Base-by-base conservation (phyloP, 1,140 invertebrate species). In the Dendrolimus punctatus region DNA sequence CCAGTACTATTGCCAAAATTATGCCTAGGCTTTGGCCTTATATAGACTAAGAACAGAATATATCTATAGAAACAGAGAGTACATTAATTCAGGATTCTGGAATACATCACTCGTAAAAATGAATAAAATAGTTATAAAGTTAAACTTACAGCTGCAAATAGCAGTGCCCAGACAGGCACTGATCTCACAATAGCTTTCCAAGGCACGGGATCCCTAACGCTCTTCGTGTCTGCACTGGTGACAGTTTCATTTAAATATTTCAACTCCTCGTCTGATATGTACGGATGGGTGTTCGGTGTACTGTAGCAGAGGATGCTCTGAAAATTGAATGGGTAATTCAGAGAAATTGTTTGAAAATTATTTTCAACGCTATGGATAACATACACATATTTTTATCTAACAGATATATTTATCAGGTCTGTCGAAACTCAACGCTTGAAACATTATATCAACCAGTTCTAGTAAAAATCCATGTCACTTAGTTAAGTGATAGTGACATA, bases 271-370 rank as follows among this genome's bases (percentile, higher is more conserved):
- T 93, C 91, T 23, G 92, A 92, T 66, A 98, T 98, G 58, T 92
- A 93, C 0, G 94, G 95, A 89, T 98, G 95, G 23, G 91, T 89
- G 5, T 90, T 89, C 6, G 97, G 97, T 54, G 93, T 91, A 60
- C 92, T 93, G 85, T 91, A 94, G 84, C 93, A 94, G 4, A 94
- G 73, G 6, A 93, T 53, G 44, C 80, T 77, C 90, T 90, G 74
- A 62, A 88, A 72, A 62, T 45, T 51, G 46, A 51, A 47, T 44
- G 36, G 41, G 23, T 23, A 23, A 23, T 37, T 42, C 46, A 8
- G 6, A 8, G 47, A 23, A 51, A 10, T 23, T 39, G 6, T 6
- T 53, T 50, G 4, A 8, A 55, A 43, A 23, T 47, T 46, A 38
- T 9, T 45, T 45, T 8, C 43, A 5, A 37, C 36, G 6, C 7